Evolutionary conservation across 1,140 invertebrate species (phyloP), one percentile per base, ranked within the genome.

Genomic region (Pseudoatta argentina): DNA sequence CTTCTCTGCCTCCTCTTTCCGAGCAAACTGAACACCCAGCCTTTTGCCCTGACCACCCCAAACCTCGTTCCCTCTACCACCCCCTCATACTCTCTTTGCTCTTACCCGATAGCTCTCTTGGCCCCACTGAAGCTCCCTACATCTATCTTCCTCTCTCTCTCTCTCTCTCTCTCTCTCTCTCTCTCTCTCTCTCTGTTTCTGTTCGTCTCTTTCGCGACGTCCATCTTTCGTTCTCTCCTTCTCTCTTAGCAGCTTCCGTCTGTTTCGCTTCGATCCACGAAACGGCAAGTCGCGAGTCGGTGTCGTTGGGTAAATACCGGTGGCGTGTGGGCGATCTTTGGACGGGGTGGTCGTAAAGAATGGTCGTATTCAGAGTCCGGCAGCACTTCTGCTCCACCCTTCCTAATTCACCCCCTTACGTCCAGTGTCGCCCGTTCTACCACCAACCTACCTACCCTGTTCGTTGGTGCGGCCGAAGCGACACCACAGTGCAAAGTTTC

Each of bases 401-500:
- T 88, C 83, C 77, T 86, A 85, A 87, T 86, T 83, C 57, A 79
- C 86, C 82, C 59, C 67, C 86, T 88, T 71, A 30, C 88, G 53
- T 82, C 82, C 55, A 73, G 59, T 67, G 48, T 21, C 59, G 5
- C 59, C 30, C 81, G 79, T 77, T 87, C 92, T 89, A 27, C 86
- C 87, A 83, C 85, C 71, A 87, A 51, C 81, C 78, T 75, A 27
- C 34, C n/a, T 76, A 30, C 39, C 39, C 67, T 48, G 79, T 86
- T 61, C 77, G 83, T 76, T 81, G 86, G 81, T 78, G 78, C 86
- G 86, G 86, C 86, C 83, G 86, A 79, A 64, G 88, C 86, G 91
- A 91, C 79, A 83, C 91, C 93, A 90, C 92, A 92, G 91, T 93
- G 88, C 92, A 94, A 94, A 94, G 93, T 94, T 94, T 93, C 92